These are phyloP conservation scores for Tiaroga cobitis DNA, from an alignment of 2,797 vertebrate genomes.

Conservation along the genomic window DNA sequence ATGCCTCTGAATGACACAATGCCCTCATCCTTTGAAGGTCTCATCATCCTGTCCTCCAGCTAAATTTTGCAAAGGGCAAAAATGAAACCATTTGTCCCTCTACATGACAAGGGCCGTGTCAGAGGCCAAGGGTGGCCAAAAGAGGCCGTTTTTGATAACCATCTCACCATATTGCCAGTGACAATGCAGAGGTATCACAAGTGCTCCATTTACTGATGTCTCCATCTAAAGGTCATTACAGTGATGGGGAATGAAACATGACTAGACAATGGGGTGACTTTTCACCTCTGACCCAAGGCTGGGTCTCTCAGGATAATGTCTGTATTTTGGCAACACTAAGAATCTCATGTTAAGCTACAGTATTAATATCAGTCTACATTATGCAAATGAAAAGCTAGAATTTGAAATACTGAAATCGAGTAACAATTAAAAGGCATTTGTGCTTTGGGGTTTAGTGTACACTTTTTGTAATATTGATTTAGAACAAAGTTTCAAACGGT, in stretches of 20 bases:
- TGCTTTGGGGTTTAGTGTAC: too few relatives aligned
- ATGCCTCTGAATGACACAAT: slow-evolving; percentile 74
- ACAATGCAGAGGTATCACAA: slow-evolving; percentile 81
- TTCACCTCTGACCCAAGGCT: slow-evolving; percentile 57
- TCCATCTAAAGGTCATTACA: slow-evolving; percentile 83
- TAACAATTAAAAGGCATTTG: background rate
- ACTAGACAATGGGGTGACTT: slow-evolving; percentile 63
- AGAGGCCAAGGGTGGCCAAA: slow-evolving; percentile 78
- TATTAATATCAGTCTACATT: slow-evolving; percentile 18
- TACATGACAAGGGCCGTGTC: slow-evolving; percentile 78
- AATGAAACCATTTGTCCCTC: slow-evolving; percentile 84
- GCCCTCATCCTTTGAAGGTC: slow-evolving; percentile 75
- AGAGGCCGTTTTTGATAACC: slow-evolving; percentile 84
- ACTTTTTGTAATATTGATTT: too few relatives aligned
- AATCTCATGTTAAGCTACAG: slow-evolving; percentile 20
- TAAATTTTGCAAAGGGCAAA: slow-evolving; percentile 83
- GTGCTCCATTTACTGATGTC: slow-evolving; percentile 79
- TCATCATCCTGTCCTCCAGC: slow-evolving; percentile 71
- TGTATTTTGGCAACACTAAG: slow-evolving; percentile 24
- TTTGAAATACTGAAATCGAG: background rate
- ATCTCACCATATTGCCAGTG: slow-evolving; percentile 81
- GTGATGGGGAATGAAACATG: slow-evolving; percentile 68
- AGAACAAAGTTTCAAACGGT: background rate
- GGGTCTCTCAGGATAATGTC: slow-evolving; percentile 52
- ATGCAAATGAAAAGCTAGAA: background rate